phyloP scores from a whole-genome alignment of 1,140 invertebrate genomes.

The Temnothorax curvispinosus region DNA sequence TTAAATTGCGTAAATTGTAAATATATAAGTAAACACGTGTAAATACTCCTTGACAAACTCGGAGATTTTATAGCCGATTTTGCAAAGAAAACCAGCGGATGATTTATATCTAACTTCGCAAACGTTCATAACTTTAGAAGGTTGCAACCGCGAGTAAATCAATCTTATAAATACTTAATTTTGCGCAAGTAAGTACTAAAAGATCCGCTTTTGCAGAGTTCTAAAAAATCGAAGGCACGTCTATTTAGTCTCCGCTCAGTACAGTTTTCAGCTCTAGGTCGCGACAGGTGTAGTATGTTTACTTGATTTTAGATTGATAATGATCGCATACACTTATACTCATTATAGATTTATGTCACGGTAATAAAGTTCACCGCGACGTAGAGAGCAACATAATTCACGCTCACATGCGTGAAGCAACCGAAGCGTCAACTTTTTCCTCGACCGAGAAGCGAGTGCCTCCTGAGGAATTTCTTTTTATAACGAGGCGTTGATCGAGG shows the following conservation, averaged over 20 bases:
- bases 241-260: not conserved
- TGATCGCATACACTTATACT: not conserved
- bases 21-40: not conserved
- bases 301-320: conserved; percentile 15
- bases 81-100: not conserved
- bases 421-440: conserved; percentile 39
- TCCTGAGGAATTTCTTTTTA: conserved; percentile 43
- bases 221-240: not conserved
- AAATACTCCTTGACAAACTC: not conserved
- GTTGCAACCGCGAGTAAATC: not conserved
- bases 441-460: conserved; percentile 3
- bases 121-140: not conserved
- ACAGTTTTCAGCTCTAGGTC: not conserved
- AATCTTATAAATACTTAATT: not conserved
- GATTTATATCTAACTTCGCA: not conserved
- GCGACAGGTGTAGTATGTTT: not conserved
- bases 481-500: not conserved
- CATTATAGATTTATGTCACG: conserved; percentile 48
- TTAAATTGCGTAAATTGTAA: not conserved
- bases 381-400: conserved; percentile 42
- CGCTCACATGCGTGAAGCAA: conserved; percentile 25
- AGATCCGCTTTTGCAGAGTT: not conserved
- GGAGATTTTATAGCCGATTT: not conserved
- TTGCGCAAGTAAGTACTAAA: not conserved
- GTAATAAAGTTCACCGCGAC: conserved; percentile 49